A percentile compares a stretch with the other conserved stretches of the same genome.
These are phyloP conservation scores for Eristalis pertinax DNA, from an alignment of 2,888 invertebrate species.

Conservation along the genomic window DNA sequence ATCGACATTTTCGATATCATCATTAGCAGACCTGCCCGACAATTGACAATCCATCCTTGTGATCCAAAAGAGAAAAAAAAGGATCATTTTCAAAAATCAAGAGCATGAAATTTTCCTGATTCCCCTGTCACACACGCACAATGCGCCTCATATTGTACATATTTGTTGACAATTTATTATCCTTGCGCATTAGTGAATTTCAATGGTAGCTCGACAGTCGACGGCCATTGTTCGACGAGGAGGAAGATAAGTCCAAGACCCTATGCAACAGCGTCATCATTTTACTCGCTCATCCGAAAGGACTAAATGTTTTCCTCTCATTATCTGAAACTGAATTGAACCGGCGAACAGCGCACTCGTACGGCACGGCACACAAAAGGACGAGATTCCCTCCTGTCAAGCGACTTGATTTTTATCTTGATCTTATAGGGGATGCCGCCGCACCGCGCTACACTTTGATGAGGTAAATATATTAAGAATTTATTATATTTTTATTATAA, in stretches of 20 bases:
- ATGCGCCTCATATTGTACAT: conserved; percentile 14
- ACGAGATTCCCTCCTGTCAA: conserved; percentile 47
- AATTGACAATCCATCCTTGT: conserved; percentile 16
- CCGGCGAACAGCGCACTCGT: conserved; percentile 25
- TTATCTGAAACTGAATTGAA: conserved; percentile 29
- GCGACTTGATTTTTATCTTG: conserved; percentile 68
- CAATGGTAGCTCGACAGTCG: conserved; percentile 35
- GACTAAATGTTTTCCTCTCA: conserved; percentile 61
- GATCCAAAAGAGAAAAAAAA: conserved; percentile 9
- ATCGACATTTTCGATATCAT: conserved; percentile 54
- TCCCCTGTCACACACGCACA: conserved; percentile 15
- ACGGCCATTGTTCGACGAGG: conserved; percentile 13
- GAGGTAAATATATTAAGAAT: conserved; percentile 80
- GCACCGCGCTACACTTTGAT: conserved; percentile 78
- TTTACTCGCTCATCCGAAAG: conserved; percentile 66
- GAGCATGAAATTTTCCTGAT: conserved; percentile 62
- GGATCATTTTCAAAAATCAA: conserved; percentile 71
- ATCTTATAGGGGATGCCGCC: conserved; percentile 62
- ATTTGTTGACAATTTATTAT: conserved; percentile 73
- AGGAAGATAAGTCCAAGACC: conserved; percentile 15
- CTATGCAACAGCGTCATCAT: conserved; percentile 59
- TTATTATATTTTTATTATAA: conserved; percentile 82
- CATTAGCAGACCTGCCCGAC: conserved; percentile 53
- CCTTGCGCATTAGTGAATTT: conserved; percentile 63
- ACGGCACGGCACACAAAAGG: conserved; percentile 25